Conservation (phyloP, 2,888 invertebrate species). For the Euclidia mi region DNA sequence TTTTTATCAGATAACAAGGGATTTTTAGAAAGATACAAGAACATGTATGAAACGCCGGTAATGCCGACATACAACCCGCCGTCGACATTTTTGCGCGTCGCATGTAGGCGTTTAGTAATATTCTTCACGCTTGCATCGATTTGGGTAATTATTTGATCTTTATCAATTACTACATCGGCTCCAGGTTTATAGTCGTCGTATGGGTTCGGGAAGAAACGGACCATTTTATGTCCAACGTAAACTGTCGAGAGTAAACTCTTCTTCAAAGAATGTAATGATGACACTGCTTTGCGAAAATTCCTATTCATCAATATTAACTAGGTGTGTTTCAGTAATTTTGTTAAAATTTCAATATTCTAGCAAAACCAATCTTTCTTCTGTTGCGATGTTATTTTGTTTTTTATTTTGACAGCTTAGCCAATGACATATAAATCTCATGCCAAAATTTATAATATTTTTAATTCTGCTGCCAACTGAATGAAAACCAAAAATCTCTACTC, state of each 20-base stretch:
- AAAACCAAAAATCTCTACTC: too few relatives aligned
- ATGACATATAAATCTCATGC: neutral
- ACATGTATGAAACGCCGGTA: slow-evolving; percentile 94
- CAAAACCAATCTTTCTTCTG: slow-evolving; percentile 16
- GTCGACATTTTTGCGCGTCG: slow-evolving; percentile 83
- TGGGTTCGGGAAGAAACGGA: slow-evolving; percentile 81
- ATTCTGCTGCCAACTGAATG: slow-evolving; percentile 23
- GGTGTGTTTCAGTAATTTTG: neutral
- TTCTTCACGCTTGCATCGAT: slow-evolving; percentile 73
- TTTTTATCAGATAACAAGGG: slow-evolving; percentile 82
- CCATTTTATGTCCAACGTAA: slow-evolving; percentile 71
- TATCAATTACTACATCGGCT: slow-evolving; percentile 53
- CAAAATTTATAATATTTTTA: too few relatives aligned
- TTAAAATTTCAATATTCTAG: slow-evolving; percentile 12
- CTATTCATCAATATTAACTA: slow-evolving; percentile 11
- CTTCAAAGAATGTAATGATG: slow-evolving; percentile 48
- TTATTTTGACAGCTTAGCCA: neutral
- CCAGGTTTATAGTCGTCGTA: slow-evolving; percentile 72
- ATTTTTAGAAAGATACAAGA: slow-evolving; percentile 91
- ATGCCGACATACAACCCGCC: slow-evolving; percentile 92
- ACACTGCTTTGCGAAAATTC: slow-evolving; percentile 45
- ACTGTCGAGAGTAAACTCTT: slow-evolving; percentile 56
- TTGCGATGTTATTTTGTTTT: slow-evolving; percentile 48
- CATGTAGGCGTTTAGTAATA: slow-evolving; percentile 75
- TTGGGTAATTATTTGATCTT: slow-evolving; percentile 63